Percentiles rank a stretch among this genome's conserved stretches.
Evolutionary conservation across 2,797 vertebrate genomes (phyloP).

Genomic region (Myotis vivesi): DNA sequence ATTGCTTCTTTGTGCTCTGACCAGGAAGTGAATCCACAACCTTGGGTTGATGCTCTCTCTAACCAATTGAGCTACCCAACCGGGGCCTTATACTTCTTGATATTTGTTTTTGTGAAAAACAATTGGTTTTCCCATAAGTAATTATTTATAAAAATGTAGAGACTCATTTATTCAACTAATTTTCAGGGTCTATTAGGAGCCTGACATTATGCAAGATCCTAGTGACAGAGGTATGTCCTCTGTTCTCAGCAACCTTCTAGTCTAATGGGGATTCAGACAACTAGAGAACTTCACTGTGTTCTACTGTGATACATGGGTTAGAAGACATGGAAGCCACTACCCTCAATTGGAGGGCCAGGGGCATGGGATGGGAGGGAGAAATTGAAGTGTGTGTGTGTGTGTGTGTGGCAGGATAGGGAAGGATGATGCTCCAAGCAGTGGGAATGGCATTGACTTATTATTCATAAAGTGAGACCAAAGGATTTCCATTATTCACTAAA

Average conservation of each 20-base stretch:
- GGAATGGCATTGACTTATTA: neutral
- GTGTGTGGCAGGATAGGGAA: no score
- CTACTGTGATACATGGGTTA: neutral
- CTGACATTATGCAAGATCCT: neutral
- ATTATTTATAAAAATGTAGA: neutral
- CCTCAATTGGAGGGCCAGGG: neutral
- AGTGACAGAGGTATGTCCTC: neutral
- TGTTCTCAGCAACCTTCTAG: neutral
- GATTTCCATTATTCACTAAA: neutral
- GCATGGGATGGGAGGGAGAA: neutral
- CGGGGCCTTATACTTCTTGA: neutral
- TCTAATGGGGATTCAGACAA: neutral
- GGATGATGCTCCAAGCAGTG: neutral
- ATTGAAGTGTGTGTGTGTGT: neutral
- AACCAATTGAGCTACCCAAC: no score
- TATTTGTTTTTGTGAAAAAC: neutral
- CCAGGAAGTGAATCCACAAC: no score
- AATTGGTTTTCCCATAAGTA: neutral
- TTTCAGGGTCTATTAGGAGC: neutral
- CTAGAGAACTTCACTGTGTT: neutral
- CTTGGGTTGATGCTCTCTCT: no score
- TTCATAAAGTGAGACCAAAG: neutral
- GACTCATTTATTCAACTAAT: neutral
- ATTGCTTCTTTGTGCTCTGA: no score
- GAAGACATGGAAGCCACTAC: neutral